Evolutionary conservation across 2,888 invertebrate genomes (phyloP).

Genomic region (Lasioglossum leucozonium): DNA sequence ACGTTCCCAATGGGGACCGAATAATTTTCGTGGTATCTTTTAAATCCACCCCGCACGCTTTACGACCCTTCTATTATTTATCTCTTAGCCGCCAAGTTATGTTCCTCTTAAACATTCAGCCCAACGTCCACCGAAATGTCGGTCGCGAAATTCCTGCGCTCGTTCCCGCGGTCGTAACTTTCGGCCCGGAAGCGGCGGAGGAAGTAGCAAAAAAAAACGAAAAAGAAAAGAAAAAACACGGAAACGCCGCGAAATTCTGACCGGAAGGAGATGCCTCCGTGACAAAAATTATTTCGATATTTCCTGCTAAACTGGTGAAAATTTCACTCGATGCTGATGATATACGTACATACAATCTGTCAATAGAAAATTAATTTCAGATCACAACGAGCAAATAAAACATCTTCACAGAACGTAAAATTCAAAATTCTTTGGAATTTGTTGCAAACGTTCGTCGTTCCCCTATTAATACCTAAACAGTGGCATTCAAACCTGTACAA

Average conservation of each 20-base stretch:
- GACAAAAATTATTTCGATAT: neutral
- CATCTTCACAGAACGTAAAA: too few relatives aligned
- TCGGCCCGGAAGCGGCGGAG: neutral
- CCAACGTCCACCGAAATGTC: conserved; percentile 48
- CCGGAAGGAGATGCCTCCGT: neutral
- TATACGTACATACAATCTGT: too few relatives aligned
- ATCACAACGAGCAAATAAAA: too few relatives aligned
- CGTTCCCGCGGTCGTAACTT: conserved; percentile 42
- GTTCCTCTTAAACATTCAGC: conserved; percentile 47
- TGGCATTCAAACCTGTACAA: neutral
- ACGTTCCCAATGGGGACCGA: neutral
- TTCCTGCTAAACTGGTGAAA: neutral
- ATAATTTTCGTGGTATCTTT: conserved; percentile 50
- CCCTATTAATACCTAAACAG: neutral
- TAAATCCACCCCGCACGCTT: conserved; percentile 40
- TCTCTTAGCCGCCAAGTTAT: conserved; percentile 42
- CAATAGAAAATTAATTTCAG: too few relatives aligned
- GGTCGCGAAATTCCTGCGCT: conserved; percentile 41
- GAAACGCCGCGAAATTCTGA: neutral
- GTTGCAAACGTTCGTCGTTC: neutral
- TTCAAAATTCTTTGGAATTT: neutral
- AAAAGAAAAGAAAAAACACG: too few relatives aligned
- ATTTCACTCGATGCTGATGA: too few relatives aligned
- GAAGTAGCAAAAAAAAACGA: too few relatives aligned
- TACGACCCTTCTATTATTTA: conserved; percentile 54